Evolutionary conservation across 2,113 vertebrate species (phyloP), one percentile per base, ranked within the genome.

Genomic region (Prionailurus bengalensis): DNA sequence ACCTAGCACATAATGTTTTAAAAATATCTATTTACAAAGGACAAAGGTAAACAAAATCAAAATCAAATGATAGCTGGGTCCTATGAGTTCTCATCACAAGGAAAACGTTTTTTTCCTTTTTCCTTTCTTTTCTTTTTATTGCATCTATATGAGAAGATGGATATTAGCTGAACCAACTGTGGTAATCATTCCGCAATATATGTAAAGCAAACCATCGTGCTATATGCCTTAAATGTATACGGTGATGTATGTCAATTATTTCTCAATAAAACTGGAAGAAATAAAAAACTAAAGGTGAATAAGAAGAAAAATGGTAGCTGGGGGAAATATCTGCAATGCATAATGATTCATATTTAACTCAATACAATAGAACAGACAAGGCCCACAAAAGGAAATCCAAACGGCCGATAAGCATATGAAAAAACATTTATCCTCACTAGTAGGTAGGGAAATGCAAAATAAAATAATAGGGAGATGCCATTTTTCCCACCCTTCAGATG

Each of bases 21-120:
- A 55, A 89, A 78, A 93, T 25, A 76, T 63, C 27, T 53, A 63
- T 78, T 74, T 42, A 82, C 61, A 83, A 78, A 95, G 95, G 17
- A 78, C 19, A 76, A 79, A 45, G 31, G n/a, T 45, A 79, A 91
- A 82, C 51, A 83, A 94, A 91, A 29, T 48, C 13, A 93, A 95
- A 95, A 58, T 61, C 19, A 58, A 96, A 91, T 58, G 45, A 95
- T 73, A 73, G 36, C 70, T 5, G 2, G 21, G 19, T 73, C 70
- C 36, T 73, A 73, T 73, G 21, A 25, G 21, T 73, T 73, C 70
- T 73, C 25, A 73, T 25, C 70, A 39, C 70, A 73, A 73, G 70
- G 19, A 73, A n/a, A 65, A 65, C 27, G 39, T 39, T 6, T 39
- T 39, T 71, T 36, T 21, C 68, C 70, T 21, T 71, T 13, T 39